phyloP scores from a whole-genome alignment of 2,797 vertebrate species.

The Sebastes melanostomus region DNA sequence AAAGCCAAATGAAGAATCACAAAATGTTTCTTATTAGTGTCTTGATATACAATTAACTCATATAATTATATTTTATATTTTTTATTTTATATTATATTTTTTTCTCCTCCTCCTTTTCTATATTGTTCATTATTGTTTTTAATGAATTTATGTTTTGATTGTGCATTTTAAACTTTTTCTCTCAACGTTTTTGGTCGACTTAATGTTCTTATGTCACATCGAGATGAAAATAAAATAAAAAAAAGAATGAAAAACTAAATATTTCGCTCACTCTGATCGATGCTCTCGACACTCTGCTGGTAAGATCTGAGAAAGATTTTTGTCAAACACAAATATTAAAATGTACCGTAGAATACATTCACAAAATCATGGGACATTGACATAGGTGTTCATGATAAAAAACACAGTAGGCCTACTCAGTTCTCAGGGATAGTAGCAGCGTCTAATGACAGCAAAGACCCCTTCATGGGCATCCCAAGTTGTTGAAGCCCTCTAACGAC shows the following conservation, averaged over 20 bases:
- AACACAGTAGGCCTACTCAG: background rate
- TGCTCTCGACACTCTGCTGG: conserved; percentile 94
- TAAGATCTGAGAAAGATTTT: conserved; percentile 64
- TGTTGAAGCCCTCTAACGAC: too few relatives aligned
- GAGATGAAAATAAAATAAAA: too few relatives aligned
- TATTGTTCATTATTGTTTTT: background rate
- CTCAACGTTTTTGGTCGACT: background rate
- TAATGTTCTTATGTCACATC: background rate
- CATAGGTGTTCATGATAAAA: background rate
- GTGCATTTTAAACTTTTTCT: background rate
- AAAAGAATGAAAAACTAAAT: background rate
- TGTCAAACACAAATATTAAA: background rate
- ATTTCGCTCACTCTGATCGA: conserved; percentile 92
- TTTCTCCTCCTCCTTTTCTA: background rate
- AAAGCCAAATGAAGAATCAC: background rate
- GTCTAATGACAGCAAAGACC: background rate
- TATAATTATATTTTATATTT: background rate
- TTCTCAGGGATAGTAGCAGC: too few relatives aligned
- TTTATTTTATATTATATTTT: too few relatives aligned
- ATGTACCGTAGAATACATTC: too few relatives aligned
- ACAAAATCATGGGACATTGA: too few relatives aligned
- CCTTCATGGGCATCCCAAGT: too few relatives aligned
- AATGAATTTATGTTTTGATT: background rate
- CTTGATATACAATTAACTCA: background rate
- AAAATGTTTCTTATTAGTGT: background rate